A percentile compares a stretch with the other conserved stretches of the same genome.
Conservation (phyloP, 2,888 invertebrate genomes). For the Lordiphosa fenestrarum region DNA sequence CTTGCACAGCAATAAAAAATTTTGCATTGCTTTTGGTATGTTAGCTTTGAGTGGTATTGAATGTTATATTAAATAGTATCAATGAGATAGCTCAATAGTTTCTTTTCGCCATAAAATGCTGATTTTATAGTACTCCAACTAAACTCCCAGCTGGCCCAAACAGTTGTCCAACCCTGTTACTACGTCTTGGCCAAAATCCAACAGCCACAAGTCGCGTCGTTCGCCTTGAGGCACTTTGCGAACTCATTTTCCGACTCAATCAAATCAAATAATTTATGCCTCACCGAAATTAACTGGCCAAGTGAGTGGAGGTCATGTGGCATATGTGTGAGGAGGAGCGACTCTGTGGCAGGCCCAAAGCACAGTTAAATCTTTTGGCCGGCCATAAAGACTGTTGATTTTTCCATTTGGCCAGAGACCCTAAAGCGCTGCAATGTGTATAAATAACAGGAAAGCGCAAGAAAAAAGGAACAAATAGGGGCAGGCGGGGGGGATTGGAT, state of each 20-base stretch:
- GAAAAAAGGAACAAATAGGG: too few relatives aligned
- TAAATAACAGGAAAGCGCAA: constrained; percentile 49
- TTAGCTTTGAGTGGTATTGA: too few relatives aligned
- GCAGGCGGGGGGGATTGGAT: neutral
- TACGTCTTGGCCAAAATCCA: constrained; percentile 1
- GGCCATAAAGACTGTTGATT: constrained; percentile 72
- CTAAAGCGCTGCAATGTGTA: constrained; percentile 67
- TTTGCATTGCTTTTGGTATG: too few relatives aligned
- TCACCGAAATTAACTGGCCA: constrained; percentile 65
- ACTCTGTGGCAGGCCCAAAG: constrained; percentile 39
- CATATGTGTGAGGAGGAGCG: constrained; percentile 23
- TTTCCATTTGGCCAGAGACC: constrained; percentile 65
- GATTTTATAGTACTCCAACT: too few relatives aligned
- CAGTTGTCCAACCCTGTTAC: constrained; percentile 1
- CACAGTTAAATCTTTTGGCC: constrained; percentile 60
- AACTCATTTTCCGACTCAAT: constrained; percentile 78
- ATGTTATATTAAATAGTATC: too few relatives aligned
- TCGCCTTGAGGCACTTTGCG: constrained; percentile 68
- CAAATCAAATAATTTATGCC: constrained; percentile 78
- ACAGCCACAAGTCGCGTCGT: constrained; percentile 1
- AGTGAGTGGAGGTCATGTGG: constrained; percentile 63
- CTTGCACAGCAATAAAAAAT: too few relatives aligned
- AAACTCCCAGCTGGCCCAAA: too few relatives aligned
- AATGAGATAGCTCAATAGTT: too few relatives aligned
- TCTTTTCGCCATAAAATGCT: too few relatives aligned